Evolutionary conservation across 2,797 vertebrate species (phyloP).

Genomic region (Tarsius wallacei): DNA sequence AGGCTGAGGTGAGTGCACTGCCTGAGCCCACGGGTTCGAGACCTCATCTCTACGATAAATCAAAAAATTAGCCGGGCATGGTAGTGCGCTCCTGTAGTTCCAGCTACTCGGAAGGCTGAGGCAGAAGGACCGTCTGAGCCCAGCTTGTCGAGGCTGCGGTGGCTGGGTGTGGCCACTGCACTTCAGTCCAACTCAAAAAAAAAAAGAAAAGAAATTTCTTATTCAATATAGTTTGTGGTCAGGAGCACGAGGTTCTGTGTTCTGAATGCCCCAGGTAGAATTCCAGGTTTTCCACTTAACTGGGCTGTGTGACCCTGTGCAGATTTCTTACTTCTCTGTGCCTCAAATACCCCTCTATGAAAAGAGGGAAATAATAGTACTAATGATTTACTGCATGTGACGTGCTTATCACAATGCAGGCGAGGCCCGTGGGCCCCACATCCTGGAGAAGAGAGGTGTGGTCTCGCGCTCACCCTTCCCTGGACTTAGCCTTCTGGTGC

Average conservation of each 20-base stretch:
- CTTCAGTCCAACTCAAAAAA: not conserved
- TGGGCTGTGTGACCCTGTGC: not conserved
- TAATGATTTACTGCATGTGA: not conserved
- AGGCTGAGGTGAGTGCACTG: too few relatives aligned
- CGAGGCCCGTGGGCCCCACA: not conserved
- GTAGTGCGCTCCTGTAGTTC: too few relatives aligned
- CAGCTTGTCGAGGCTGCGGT: too few relatives aligned
- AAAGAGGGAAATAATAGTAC: not conserved
- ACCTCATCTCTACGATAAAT: too few relatives aligned
- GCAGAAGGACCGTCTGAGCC: too few relatives aligned
- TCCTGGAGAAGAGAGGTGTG: not conserved
- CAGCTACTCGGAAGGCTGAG: too few relatives aligned
- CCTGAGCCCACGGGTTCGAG: too few relatives aligned
- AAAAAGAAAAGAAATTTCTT: not conserved
- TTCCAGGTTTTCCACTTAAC: not conserved
- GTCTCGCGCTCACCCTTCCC: not conserved
- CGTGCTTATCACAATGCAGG: not conserved
- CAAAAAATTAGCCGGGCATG: too few relatives aligned
- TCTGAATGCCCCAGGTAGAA: not conserved
- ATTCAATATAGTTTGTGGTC: not conserved
- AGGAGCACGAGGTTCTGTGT: not conserved
- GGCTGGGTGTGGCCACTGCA: too few relatives aligned
- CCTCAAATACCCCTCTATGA: not conserved
- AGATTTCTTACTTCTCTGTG: slow-evolving; percentile 6
- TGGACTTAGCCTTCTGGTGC: not conserved